Evolutionary conservation across 2,888 invertebrate genomes (phyloP), one percentile per base, ranked within the genome.

Genomic region (Malachius bipustulatus): DNA sequence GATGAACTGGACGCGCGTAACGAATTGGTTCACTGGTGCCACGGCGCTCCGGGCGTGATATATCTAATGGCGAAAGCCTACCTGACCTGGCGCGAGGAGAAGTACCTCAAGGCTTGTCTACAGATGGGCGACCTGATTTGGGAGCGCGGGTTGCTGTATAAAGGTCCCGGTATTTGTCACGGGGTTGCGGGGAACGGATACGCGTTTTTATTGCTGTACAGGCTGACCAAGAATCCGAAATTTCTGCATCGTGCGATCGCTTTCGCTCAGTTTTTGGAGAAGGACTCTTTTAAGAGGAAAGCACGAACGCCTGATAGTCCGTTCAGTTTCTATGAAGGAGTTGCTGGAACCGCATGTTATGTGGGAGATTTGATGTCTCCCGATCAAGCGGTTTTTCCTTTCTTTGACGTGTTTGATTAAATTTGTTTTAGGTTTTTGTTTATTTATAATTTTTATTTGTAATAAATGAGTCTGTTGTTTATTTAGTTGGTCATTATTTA

Each of bases 141-240:
- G 91, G 61, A 69, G 12, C 79, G 77, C 53, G 91, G 91, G 0
- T 65, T 91, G 16, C 64, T 91, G 19, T 74, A 71, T 44, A 91
- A 91, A 60, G 90, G 91, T 0, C 88, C 89, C 4, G 87, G 89
- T 0, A 76, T 91, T 40, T 91, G 90, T 54, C 90, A 93, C 52
- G 91, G 91, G 1, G 70, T 88, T 1, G 79, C 82, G 12, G 88
- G 88, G 16, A 85, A 76, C 59, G 87, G 77, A 9, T 87, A 87
- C 59, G 81, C 77, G 0, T 84, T 87, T 49, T 61, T 89, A 29
- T 60, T 87, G 1, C 62, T 89, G 4, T 77, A 82, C 52, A 46
- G 85, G 42, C 61, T 89, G 34, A 85, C 87, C 8, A 67, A 71
- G 4, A 75, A 87, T 43, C 56, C 64, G 4, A 76, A 75, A 55